Evolutionary conservation across 2,888 invertebrate species (phyloP).

Genomic region (Meiosimyza decipiens): DNA sequence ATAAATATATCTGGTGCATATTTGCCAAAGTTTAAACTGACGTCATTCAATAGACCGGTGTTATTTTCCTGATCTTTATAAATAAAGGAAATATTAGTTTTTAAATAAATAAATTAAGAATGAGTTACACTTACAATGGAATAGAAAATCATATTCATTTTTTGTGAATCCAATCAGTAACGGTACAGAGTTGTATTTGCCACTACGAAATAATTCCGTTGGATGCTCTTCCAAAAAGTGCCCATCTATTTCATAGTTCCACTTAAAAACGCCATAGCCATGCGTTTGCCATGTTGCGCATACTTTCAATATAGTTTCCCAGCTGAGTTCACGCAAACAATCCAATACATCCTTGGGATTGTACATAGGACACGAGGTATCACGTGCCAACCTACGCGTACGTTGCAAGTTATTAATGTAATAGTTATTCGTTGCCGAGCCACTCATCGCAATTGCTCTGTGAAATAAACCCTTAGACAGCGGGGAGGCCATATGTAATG

Average conservation of each 20-base stretch:
- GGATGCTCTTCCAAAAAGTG: conserved; percentile 72
- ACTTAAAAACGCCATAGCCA: conserved; percentile 54
- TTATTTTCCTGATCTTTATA: too few relatives aligned
- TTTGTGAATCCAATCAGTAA: conserved; percentile 72
- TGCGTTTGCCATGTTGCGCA: conserved; percentile 53
- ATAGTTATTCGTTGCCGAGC: conserved; percentile 69
- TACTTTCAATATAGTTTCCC: conserved; percentile 51
- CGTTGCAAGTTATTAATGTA: conserved; percentile 68
- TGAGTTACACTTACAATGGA: conserved; percentile 53
- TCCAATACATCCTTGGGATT: conserved; percentile 69
- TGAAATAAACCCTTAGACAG: conserved; percentile 76
- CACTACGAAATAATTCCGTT: conserved; percentile 67
- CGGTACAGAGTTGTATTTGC: conserved; percentile 72
- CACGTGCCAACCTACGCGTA: conserved; percentile 71
- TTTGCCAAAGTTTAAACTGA: too few relatives aligned
- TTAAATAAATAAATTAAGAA: too few relatives aligned
- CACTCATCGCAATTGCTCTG: conserved; percentile 75
- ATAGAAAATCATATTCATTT: conserved; percentile 69
- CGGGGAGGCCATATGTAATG: conserved; percentile 71
- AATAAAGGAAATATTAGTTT: too few relatives aligned
- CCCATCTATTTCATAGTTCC: conserved; percentile 71
- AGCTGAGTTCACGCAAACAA: conserved; percentile 67
- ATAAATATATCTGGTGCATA: too few relatives aligned
- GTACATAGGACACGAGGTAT: conserved; percentile 71
- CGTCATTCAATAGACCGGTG: too few relatives aligned